These are phyloP conservation scores for Phaenicophaeus curvirostris DNA, from an alignment of 2,797 vertebrate species.

Conservation along the genomic window DNA sequence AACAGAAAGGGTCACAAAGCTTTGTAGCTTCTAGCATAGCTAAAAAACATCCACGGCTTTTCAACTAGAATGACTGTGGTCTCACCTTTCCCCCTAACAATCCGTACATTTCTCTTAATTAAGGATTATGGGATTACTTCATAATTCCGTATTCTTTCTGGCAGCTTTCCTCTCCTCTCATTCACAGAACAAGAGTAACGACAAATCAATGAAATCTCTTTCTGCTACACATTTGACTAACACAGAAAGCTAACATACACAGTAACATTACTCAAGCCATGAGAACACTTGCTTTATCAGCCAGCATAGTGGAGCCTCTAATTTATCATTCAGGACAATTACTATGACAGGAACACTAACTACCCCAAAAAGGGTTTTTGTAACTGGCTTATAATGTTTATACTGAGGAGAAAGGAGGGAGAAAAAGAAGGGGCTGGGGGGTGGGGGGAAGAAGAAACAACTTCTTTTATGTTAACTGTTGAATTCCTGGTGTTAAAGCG, in stretches of 20 bases:
- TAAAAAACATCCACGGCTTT: background rate
- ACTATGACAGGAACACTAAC: background rate
- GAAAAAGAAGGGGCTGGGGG: too few relatives aligned
- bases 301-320: background rate
- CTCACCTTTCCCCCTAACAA: background rate
- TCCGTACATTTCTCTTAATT: background rate
- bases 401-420: background rate
- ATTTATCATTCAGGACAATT: background rate
- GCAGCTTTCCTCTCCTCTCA: background rate
- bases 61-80: background rate
- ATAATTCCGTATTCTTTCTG: background rate
- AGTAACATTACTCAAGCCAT: background rate
- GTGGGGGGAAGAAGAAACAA: too few relatives aligned
- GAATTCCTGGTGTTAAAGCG: background rate
- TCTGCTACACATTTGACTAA: background rate
- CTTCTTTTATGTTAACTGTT: background rate
- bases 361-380: background rate
- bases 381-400: background rate
- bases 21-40: background rate
- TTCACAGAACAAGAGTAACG: background rate
- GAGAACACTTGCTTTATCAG: background rate
- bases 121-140: background rate
- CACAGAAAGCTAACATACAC: background rate
- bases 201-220: background rate
- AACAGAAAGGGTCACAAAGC: background rate